phyloP scores from a whole-genome alignment of 2,888 invertebrate species.

The Rhopalosiphum nymphaeae region DNA sequence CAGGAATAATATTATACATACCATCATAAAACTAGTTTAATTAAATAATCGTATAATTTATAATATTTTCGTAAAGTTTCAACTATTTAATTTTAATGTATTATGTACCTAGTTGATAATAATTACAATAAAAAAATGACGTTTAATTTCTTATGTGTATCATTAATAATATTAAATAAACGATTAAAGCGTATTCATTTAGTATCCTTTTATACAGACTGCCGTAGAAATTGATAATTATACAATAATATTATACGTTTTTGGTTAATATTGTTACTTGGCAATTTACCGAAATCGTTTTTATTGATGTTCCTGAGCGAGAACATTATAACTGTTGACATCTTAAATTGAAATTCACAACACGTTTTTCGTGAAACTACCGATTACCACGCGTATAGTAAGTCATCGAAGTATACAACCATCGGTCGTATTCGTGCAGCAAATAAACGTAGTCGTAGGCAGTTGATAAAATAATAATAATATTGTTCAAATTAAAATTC shows the following conservation, averaged over 20 bases:
- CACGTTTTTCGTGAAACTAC: neutral
- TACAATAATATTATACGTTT: neutral
- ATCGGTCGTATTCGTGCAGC: neutral
- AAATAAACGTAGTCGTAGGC: neutral
- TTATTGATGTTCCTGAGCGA: neutral
- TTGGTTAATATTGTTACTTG: neutral
- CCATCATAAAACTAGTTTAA: neutral
- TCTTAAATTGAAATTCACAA: neutral
- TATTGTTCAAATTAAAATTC: conserved; percentile 47
- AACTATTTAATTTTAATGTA: neutral
- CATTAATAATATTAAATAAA: neutral
- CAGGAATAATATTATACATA: neutral
- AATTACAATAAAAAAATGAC: too few relatives aligned
- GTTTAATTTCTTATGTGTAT: too few relatives aligned
- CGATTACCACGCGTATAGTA: neutral
- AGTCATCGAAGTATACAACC: neutral
- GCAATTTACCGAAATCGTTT: neutral
- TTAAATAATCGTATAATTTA: neutral
- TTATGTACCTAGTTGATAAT: neutral
- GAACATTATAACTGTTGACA: neutral
- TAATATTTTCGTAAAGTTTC: neutral
- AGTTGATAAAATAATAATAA: neutral
- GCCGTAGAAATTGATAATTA: too few relatives aligned
- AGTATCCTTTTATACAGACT: neutral
- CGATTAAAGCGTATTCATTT: neutral